These are phyloP conservation scores for Teleopsis dalmanni DNA, from an alignment of 1,140 invertebrate species.

Conservation along the genomic window DNA sequence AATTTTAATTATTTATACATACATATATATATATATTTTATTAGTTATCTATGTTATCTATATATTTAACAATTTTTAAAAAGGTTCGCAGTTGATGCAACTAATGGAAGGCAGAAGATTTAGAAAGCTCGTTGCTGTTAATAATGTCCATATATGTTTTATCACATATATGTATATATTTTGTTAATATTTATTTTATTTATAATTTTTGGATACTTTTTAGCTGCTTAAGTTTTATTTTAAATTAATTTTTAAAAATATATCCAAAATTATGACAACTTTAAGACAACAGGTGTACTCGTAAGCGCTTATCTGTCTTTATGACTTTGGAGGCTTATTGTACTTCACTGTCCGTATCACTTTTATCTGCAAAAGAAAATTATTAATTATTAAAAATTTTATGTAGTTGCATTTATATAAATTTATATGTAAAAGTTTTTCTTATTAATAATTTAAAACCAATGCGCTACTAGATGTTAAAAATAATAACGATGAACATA, in stretches of 20 bases:
- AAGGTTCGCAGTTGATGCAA: conserved; percentile 6
- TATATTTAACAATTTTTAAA: neutral
- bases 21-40: conserved; percentile 1
- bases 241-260: conserved; percentile 11
- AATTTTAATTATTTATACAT: neutral
- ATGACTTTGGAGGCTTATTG: conserved; percentile 50
- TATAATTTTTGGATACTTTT: conserved; percentile 6
- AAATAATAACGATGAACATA: too few relatives aligned
- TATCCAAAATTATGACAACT: too few relatives aligned
- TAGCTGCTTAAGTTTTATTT: neutral
- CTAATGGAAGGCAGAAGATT: too few relatives aligned
- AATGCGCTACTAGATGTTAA: too few relatives aligned
- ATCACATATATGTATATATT: conserved; percentile 7
- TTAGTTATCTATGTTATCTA: conserved; percentile 17
- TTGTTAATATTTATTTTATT: conserved; percentile 19
- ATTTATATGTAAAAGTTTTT: too few relatives aligned
- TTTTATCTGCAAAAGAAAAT: conserved; percentile 64
- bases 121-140: conserved; percentile 1
- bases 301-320: conserved; percentile 9
- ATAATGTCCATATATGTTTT: neutral
- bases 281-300: conserved; percentile 3
- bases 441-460: too few relatives aligned
- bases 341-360: conserved; percentile 85
- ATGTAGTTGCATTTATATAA: too few relatives aligned
- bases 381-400: neutral